Evolutionary conservation across 2,113 vertebrate species (phyloP).

Genomic region (Osmerus eperlanus): DNA sequence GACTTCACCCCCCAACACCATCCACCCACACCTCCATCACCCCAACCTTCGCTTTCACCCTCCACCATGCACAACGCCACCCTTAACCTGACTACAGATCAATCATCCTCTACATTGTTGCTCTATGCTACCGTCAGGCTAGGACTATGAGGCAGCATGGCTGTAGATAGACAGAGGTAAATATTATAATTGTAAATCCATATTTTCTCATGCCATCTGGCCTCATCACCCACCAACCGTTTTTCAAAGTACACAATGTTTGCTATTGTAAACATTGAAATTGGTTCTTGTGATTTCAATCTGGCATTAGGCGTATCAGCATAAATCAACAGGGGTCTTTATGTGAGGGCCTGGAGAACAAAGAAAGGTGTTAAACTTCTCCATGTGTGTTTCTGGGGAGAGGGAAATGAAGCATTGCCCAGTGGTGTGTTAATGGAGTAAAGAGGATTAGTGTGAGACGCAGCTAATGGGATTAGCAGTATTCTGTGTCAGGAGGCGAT

Average conservation of each 20-base stretch:
- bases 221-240: no score
- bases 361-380: no score
- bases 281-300: no score
- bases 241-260: no score
- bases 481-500: neutral
- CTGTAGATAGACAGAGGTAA: no score
- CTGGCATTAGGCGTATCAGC: no score
- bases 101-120: neutral
- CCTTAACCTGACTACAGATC: neutral
- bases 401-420: neutral
- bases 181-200: no score
- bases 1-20: slow-evolving; percentile 23
- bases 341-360: no score
- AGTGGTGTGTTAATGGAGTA: slow-evolving; percentile 7
- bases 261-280: no score
- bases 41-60: neutral
- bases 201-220: no score
- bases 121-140: neutral
- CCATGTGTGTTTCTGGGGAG: neutral
- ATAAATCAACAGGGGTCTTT: no score
- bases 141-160: no score
- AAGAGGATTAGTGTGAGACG: slow-evolving; percentile 16
- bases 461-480: slow-evolving; percentile 13
- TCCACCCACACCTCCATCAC: neutral
- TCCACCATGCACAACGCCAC: neutral